Evolutionary conservation across 1,140 invertebrate species (phyloP).

Genomic region (Metopolophium dirhodum): DNA sequence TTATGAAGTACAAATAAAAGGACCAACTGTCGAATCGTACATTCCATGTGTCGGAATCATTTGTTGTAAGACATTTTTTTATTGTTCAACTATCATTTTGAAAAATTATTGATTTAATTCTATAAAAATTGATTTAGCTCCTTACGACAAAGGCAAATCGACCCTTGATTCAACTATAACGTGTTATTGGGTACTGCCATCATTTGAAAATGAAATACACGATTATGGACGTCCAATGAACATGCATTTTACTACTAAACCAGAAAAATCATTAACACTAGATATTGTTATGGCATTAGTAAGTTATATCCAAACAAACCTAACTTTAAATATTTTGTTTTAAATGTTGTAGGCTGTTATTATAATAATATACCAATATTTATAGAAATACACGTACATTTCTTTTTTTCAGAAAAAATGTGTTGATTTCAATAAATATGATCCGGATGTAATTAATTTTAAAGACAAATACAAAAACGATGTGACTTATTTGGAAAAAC

Average conservation of each 20-base stretch:
- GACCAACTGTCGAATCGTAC: constrained; percentile 85
- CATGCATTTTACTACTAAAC: constrained; percentile 82
- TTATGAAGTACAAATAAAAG: constrained; percentile 94
- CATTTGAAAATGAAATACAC: constrained; percentile 85
- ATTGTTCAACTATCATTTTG: constrained; percentile 4
- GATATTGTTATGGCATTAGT: constrained; percentile 86
- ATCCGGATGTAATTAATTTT: constrained; percentile 81
- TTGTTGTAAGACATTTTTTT: constrained; percentile 73
- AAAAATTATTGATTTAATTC: neutral
- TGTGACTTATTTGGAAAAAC: constrained; percentile 79
- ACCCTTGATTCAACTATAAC: constrained; percentile 81
- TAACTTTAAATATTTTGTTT: neutral
- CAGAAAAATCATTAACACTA: constrained; percentile 81
- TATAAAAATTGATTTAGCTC: constrained; percentile 72
- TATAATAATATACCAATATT: neutral
- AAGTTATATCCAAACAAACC: constrained; percentile 58
- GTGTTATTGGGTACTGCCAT: constrained; percentile 93
- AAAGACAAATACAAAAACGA: constrained; percentile 75
- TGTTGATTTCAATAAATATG: constrained; percentile 82
- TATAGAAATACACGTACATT: neutral
- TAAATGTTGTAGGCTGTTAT: neutral
- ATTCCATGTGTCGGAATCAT: constrained; percentile 92
- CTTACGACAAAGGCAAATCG: constrained; percentile 80
- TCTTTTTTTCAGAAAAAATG: constrained; percentile 71
- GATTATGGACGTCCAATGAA: constrained; percentile 91